phyloP scores from a whole-genome alignment of 2,888 invertebrate genomes.

The Apotomis betuletana region DNA sequence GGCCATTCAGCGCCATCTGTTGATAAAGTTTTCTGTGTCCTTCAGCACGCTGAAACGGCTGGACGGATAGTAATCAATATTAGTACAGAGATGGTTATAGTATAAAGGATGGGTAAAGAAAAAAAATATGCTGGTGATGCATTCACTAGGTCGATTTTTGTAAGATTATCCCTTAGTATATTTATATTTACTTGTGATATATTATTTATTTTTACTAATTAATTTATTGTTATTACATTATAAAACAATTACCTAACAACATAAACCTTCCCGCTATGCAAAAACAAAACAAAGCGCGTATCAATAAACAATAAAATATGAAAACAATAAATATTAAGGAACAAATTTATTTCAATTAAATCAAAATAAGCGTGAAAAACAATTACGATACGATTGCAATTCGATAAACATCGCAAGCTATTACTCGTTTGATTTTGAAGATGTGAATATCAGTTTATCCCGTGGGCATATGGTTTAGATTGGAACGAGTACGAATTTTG shows the following conservation, averaged over 20 bases:
- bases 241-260: conserved; percentile 27
- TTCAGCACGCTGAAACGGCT: no score
- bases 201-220: background rate
- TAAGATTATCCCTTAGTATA: no score
- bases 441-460: background rate
- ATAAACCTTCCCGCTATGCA: conserved; percentile 29
- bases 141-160: no score
- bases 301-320: conserved; percentile 54
- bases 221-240: background rate
- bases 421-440: background rate
- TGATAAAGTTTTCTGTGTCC: no score
- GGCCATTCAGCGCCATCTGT: no score
- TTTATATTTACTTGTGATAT: background rate
- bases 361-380: conserved; percentile 79
- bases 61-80: no score
- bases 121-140: no score
- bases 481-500: background rate
- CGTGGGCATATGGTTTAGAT: conserved; percentile 1
- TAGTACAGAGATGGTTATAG: no score
- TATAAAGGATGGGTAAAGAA: no score
- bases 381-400: conserved; percentile 64
- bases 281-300: conserved; percentile 36
- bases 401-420: conserved; percentile 56
- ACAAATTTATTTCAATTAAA: conserved; percentile 77
- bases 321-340: conserved; percentile 68